Conservation (phyloP, 2,888 invertebrate genomes). For the Campoletis raptor region DNA sequence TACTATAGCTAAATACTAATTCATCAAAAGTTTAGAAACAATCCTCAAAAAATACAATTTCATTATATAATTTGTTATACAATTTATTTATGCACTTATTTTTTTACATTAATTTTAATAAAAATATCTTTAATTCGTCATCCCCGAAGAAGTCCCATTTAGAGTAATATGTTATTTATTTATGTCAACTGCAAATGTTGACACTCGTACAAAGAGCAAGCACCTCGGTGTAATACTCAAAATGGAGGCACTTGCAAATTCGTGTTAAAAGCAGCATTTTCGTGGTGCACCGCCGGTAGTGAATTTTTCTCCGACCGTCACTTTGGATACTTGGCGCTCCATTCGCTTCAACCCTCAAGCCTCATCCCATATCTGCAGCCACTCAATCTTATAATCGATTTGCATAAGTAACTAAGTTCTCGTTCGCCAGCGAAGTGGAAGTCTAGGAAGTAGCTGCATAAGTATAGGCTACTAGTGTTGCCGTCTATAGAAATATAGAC, state of each 20-base stretch:
- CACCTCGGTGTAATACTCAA: constrained; percentile 9
- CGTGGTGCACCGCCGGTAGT: constrained; percentile 19
- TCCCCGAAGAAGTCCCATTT: neutral
- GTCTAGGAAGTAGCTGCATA: constrained; percentile 31
- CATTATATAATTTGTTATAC: too few relatives aligned
- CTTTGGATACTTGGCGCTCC: neutral
- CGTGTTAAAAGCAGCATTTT: constrained; percentile 1
- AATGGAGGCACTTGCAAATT: constrained; percentile 24
- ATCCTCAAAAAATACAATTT: neutral
- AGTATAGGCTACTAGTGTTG: constrained; percentile 48
- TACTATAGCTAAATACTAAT: neutral
- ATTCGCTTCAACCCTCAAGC: neutral
- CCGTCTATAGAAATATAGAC: constrained; percentile 41
- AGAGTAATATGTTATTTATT: neutral
- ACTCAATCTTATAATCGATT: constrained; percentile 71
- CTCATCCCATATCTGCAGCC: constrained; percentile 36
- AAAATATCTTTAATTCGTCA: neutral
- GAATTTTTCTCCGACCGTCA: constrained; percentile 17
- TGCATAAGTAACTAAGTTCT: constrained; percentile 71
- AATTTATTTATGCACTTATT: too few relatives aligned
- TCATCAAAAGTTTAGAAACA: neutral
- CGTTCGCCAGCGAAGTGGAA: constrained; percentile 56
- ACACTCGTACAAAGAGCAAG: constrained; percentile 28
- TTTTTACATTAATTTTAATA: neutral
- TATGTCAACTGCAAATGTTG: constrained; percentile 25